Conservation (phyloP, 2,888 invertebrate genomes). For the Callimorpha dominula region DNA sequence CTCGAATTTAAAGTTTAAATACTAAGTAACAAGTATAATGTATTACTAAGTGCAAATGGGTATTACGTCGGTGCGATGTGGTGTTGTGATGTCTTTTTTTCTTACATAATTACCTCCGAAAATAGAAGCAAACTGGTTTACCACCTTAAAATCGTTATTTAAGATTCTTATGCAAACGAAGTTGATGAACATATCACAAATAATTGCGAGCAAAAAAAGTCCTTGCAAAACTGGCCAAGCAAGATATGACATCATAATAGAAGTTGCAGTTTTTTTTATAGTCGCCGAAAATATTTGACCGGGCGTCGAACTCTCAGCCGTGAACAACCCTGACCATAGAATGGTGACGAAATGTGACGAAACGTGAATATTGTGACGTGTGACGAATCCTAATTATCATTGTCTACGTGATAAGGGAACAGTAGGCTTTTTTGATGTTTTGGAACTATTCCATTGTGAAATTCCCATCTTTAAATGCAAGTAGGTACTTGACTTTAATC, state of each 20-base stretch:
- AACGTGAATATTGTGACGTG: constrained; percentile 49
- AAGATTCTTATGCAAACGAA: constrained; percentile 43
- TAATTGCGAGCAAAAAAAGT: constrained; percentile 56
- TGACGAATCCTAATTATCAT: constrained; percentile 45
- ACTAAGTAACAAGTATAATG: background rate
- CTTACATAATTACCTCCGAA: constrained; percentile 15
- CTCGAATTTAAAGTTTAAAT: constrained; percentile 9
- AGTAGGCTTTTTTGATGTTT: constrained; percentile 9
- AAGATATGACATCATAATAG: constrained; percentile 76
- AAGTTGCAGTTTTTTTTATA: constrained; percentile 73
- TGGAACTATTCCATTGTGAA: background rate
- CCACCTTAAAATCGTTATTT: constrained; percentile 27
- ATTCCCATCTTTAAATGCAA: constrained; percentile 5
- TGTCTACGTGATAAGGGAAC: constrained; percentile 30
- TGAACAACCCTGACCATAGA: constrained; percentile 74
- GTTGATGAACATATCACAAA: constrained; percentile 45
- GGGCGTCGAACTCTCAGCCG: constrained; percentile 71
- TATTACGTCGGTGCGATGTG: background rate
- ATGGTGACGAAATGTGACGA: constrained; percentile 71
- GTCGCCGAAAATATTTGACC: constrained; percentile 77
- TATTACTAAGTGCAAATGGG: background rate
- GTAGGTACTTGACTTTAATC: constrained; percentile 5
- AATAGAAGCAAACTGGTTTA: constrained; percentile 35
- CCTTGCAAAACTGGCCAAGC: constrained; percentile 61
- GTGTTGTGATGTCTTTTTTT: background rate